phyloP scores from a whole-genome alignment of 1,140 invertebrate species.

The Nasonia longicornis region DNA sequence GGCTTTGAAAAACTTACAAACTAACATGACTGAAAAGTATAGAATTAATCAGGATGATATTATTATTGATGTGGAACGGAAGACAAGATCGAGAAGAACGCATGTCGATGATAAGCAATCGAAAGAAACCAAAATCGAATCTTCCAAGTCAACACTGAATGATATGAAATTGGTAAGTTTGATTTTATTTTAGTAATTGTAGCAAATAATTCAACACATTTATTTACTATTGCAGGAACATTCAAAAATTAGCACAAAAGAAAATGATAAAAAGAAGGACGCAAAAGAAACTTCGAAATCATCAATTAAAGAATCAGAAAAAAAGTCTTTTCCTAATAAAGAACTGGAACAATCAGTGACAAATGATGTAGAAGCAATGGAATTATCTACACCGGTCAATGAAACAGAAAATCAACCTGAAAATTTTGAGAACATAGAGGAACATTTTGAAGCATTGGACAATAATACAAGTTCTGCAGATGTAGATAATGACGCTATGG shows the following conservation, averaged over 20 bases:
- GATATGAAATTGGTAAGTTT: background rate
- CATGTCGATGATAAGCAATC: background rate
- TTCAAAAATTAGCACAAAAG: background rate
- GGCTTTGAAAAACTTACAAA: slow-evolving; percentile 57
- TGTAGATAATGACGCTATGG: background rate
- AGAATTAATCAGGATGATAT: slow-evolving; percentile 10
- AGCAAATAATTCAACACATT: background rate
- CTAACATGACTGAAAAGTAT: slow-evolving; percentile 52
- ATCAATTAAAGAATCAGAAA: background rate
- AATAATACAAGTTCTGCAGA: background rate
- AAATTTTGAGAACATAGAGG: too few relatives aligned
- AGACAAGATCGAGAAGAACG: slow-evolving; percentile 24
- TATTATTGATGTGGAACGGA: slow-evolving; percentile 32
- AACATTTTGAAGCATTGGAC: background rate
- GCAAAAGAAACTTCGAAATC: background rate
- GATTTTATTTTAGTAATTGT: background rate
- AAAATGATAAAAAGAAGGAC: background rate
- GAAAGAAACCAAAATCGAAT: background rate
- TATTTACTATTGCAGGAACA: background rate
- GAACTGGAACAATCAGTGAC: background rate
- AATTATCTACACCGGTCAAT: background rate
- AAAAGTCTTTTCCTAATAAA: background rate
- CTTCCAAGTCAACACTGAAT: background rate
- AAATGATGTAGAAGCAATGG: background rate
- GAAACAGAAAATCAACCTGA: slow-evolving; percentile 5